Evolutionary conservation across 2,797 vertebrate species (phyloP).

Genomic region (Rhinoraja longicauda): DNA sequence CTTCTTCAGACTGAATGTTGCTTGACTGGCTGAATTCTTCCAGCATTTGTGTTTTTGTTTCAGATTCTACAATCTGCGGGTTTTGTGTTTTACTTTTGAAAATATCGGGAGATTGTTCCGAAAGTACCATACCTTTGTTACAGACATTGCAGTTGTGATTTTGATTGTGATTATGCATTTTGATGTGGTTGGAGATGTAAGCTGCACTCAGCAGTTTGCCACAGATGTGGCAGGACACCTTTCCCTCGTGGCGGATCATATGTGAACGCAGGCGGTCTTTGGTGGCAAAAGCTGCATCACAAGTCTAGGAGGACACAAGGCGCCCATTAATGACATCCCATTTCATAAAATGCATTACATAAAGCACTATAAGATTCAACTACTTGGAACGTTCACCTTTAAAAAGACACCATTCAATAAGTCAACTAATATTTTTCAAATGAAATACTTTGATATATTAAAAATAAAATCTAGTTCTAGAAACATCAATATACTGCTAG

Average conservation of each 20-base stretch:
- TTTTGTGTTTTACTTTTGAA: no score
- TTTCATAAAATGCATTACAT: neutral
- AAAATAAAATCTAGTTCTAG: neutral
- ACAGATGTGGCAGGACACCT: slow-evolving; percentile 95
- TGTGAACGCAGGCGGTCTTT: slow-evolving; percentile 96
- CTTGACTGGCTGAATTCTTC: no score
- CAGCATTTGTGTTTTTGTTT: no score
- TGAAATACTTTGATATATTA: neutral
- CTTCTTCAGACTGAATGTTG: no score
- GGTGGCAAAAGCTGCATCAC: slow-evolving; percentile 94
- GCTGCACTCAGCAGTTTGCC: slow-evolving; percentile 95
- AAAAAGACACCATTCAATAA: neutral
- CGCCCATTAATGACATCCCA: neutral
- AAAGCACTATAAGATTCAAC: neutral
- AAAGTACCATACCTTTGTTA: slow-evolving; percentile 76
- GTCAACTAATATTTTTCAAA: neutral
- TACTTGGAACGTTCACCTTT: neutral
- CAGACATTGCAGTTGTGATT: slow-evolving; percentile 85
- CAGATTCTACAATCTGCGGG: no score
- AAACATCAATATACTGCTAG: neutral
- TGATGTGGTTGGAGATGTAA: slow-evolving; percentile 96
- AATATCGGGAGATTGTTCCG: neutral
- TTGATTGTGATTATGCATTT: slow-evolving; percentile 88
- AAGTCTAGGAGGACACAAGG: slow-evolving; percentile 63
- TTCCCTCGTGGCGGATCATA: slow-evolving; percentile 95